A percentile compares a stretch with the other conserved stretches of the same genome.
These are phyloP conservation scores for Rugalucina vietnamica DNA, from an alignment of 2,888 invertebrate species.

Conservation along the genomic window DNA sequence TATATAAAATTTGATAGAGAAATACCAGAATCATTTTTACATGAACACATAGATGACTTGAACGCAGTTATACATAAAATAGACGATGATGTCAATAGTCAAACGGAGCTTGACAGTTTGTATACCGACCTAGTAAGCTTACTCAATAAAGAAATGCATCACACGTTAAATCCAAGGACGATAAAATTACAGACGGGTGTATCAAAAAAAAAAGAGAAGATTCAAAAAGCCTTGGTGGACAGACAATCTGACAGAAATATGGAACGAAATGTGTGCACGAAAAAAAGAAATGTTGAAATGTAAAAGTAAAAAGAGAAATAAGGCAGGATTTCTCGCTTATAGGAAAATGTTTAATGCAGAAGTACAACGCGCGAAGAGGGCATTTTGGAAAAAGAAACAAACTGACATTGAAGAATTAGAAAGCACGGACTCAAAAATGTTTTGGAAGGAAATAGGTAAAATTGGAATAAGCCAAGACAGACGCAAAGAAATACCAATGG, in stretches of 20 bases:
- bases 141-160: neutral
- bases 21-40: neutral
- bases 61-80: neutral
- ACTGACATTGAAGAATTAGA: neutral
- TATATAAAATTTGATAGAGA: neutral
- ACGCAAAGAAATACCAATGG: constrained; percentile 5
- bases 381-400: neutral
- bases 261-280: neutral
- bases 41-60: neutral
- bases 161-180: neutral
- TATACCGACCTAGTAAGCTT: neutral
- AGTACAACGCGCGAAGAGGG: neutral
- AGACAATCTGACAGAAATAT: neutral
- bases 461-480: neutral
- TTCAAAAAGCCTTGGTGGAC: neutral
- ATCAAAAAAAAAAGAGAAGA: neutral
- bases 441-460: neutral
- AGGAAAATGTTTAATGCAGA: neutral
- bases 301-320: neutral
- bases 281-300: neutral
- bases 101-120: neutral
- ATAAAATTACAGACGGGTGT: neutral
- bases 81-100: neutral
- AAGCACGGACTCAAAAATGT: neutral
- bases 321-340: neutral